Evolutionary conservation across 2,888 invertebrate species (phyloP), one percentile per base, ranked within the genome.

Genomic region (Agrochola lota): DNA sequence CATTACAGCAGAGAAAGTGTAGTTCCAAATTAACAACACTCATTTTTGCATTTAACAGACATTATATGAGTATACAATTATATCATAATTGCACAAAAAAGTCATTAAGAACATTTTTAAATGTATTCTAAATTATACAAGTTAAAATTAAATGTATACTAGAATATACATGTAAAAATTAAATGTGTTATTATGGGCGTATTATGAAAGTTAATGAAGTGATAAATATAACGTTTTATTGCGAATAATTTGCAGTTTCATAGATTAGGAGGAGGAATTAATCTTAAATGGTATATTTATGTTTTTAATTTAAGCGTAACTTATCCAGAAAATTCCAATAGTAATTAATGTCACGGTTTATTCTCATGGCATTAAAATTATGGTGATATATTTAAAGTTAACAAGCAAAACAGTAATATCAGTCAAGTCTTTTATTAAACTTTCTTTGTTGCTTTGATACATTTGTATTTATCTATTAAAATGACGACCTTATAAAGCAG

Each of bases 1-100:
- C 71, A 12, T 17, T 49, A 49, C 26, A 59, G n/a, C 55, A 40
- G 76, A 80, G 87, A 87, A 87, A 87, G 86, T 80, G 60, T 74
- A 79, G 80, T 70, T 79, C 40, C 26, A 52, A 67, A 75, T 74
- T 73, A 73, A 69, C 68, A 70, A 66, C 52, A 71, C 46, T 67
- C 43, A 73, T 73, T 83, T 83, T 74, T 79, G 72, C 76, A 66
- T 78, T 68, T 62, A 80, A 75, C 73, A 35, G 52, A 60, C 59
- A 40, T 30, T 1, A 30, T 57, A 55, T 40, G 20, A 55, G n/a
- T 59, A 30, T 35, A 78, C 67, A 84, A 80, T 87, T 80, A 78
- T 55, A 63, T 71, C 63, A 83, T 83, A 78, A 86, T 75, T 67
- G 68, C 73, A 40, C 26, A 60, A 66, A 72, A 77, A 59, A 46